A percentile compares a stretch with the other conserved stretches of the same genome.
Conservation (phyloP, 2,797 vertebrate genomes). For the Sparidentex hasta region DNA sequence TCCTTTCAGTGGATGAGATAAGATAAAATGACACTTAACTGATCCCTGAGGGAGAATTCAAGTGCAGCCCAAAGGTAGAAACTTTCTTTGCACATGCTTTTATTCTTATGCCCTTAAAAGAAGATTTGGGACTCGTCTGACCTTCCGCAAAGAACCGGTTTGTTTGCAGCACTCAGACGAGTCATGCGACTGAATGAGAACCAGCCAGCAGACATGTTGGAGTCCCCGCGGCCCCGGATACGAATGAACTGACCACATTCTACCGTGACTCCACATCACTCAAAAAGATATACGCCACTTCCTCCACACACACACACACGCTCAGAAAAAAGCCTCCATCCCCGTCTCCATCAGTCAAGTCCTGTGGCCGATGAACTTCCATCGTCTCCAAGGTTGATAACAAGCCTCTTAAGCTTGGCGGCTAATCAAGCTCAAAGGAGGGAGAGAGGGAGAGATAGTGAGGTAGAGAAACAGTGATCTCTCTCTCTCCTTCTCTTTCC, state of each 20-base stretch:
- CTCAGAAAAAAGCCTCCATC: slow-evolving; percentile 48
- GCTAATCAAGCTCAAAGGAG: slow-evolving; percentile 82
- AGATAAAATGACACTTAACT: slow-evolving; percentile 53
- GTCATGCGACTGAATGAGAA: slow-evolving; percentile 44
- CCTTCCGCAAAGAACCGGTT: not conserved
- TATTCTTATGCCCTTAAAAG: not conserved
- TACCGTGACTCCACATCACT: slow-evolving; percentile 77
- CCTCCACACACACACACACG: slow-evolving; percentile 43
- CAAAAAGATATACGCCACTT: slow-evolving; percentile 74
- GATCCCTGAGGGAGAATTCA: slow-evolving; percentile 3
- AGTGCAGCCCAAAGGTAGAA: slow-evolving; percentile 6
- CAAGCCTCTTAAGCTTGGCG: slow-evolving; percentile 78
- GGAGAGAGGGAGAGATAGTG: slow-evolving; percentile 70
- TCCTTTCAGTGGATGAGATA: slow-evolving; percentile 26
- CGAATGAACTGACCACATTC: slow-evolving; percentile 73
- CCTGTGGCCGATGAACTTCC: slow-evolving; percentile 77
- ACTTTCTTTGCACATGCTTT: not conserved
- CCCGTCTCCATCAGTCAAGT: slow-evolving; percentile 73
- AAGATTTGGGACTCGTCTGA: not conserved
- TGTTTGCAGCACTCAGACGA: slow-evolving; percentile 1
- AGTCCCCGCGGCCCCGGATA: slow-evolving; percentile 66
- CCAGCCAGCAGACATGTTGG: slow-evolving; percentile 71
- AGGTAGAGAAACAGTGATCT: slow-evolving; percentile 69
- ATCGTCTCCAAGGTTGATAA: slow-evolving; percentile 82
- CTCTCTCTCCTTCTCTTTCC: slow-evolving; percentile 63